Base-by-base conservation (phyloP, 1,140 invertebrate genomes). In the Heliconius hewitsoni region DNA sequence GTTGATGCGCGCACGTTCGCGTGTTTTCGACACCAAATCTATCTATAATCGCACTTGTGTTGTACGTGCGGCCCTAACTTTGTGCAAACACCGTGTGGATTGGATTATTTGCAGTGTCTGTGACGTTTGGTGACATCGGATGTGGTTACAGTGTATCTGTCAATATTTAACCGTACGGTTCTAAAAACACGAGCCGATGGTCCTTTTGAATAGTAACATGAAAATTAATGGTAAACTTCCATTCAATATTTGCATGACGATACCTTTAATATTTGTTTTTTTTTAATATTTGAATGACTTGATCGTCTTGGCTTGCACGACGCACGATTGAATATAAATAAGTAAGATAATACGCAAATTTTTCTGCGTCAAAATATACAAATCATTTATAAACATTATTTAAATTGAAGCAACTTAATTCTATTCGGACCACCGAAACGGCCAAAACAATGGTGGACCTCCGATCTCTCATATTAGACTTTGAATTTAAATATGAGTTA, bases 191-290 rank as follows among this genome's bases (percentile, higher is more conserved):
- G 83, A 86, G 87, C 91, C 84, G 91, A 94, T 94, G 93, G 93
- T 94, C 85, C 90, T 92, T 85, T 93, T 94, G 90, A 94, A 94
- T 90, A 94, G 85, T 93, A 93, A 93, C 88, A 93, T 94, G 93
- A 94, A 93, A 94, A 94, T 94, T 87, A 93, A 93, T 90, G 91
- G 93, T 94, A 94, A 94, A 91, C 84, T 89, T 81, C 79, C 80
- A 77, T 83, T 84, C 79, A 84, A 83, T 90, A 88, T 89, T 89
- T 94, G 91, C 91, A 93, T 93, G 90, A 71, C 30, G 50, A 71
- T 74, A 11, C 37, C 4, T 74, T 77, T 66, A 77, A 72, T 78
- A 55, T 84, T 85, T 84, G 84, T 80, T 88, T 81, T 82, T 74
- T 87, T 89, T 37, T 87, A 82, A 78, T 88, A 87, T 87, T 76